Percentiles rank a stretch among this genome's conserved stretches.
phyloP scores from a whole-genome alignment of 1,140 invertebrate species.

The Euglossa dilemma region DNA sequence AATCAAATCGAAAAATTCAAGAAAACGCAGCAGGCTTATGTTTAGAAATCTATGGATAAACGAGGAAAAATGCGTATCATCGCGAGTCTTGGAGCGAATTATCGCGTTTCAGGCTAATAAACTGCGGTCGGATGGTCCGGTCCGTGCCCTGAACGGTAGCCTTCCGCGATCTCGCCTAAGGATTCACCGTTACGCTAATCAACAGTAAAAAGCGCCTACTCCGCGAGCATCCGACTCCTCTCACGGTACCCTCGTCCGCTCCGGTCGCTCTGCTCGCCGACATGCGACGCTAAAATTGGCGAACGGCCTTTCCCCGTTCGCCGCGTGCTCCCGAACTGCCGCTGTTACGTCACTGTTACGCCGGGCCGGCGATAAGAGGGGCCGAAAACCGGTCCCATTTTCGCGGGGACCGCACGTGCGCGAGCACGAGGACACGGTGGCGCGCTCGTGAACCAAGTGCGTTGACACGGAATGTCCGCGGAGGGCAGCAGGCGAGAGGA shows the following conservation, averaged over 20 bases:
- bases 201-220: slow-evolving; percentile 44
- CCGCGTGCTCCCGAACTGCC: neutral
- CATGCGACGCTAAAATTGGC: neutral
- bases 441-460: slow-evolving; percentile 58
- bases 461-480: slow-evolving; percentile 75
- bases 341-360: neutral
- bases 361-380: neutral
- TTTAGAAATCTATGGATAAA: too few relatives aligned
- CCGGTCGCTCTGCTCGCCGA: neutral
- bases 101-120: slow-evolving; percentile 5
- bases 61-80: too few relatives aligned
- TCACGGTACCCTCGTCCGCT: slow-evolving; percentile 1
- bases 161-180: slow-evolving; percentile 48
- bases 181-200: slow-evolving; percentile 63
- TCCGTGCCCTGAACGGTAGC: slow-evolving; percentile 2
- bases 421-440: slow-evolving; percentile 12
- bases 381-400: slow-evolving; percentile 36
- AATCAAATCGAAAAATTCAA: too few relatives aligned
- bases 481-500: slow-evolving; percentile 61
- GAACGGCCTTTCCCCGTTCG: neutral
- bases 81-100: too few relatives aligned
- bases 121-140: neutral
- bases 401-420: slow-evolving; percentile 13
- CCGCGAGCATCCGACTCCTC: neutral
- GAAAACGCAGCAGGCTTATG: too few relatives aligned